Base-by-base conservation (phyloP, 1,140 invertebrate species). In the Heliconius hermathena region DNA sequence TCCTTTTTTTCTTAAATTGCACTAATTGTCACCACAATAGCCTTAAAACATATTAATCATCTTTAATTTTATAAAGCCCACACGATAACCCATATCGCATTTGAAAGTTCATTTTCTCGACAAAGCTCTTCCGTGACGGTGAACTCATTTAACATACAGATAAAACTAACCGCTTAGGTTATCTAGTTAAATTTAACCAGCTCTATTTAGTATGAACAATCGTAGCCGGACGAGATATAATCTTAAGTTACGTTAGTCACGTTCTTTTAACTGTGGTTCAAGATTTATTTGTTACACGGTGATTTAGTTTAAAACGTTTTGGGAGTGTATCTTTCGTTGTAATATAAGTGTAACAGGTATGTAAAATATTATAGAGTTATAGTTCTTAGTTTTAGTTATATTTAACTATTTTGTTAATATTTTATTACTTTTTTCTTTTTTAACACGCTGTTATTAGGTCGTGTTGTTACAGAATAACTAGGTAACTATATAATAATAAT, bases 241-340 rank as follows among this genome's bases (percentile, higher is more conserved):
- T 90, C 89, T 90, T 89, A 89, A 90, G 85, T 85, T 89, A 86
- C 81, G 36, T 82, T 82, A 84, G 89, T 90, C 89, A 90, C 89
- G 89, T 89, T 78, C 82, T 80, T 82, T 85, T 81, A 82, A 83
- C 81, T 81, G 81, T 22, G 73, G 46, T 81, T 75, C 13, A 71
- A 36, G 66, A 73, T 81, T 73, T 81, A 54, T 75, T 49, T 77
- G 66, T 38, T 72, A 38, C 36, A 72, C 36, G 2, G n/a, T 72
- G 71, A 72, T 72, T 38, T 72, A 72, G 33, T 20, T 72, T 72
- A 38, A 41, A 72, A 41, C 70, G 70, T 13, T 71, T 71, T 71
- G 5, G 26, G 29, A 13, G 26, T 8, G 29, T 36, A 20, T 36
- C 36, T 72, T 41, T 8, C 20, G 20, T 72, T 71, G 33, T 38